Evolutionary conservation across 2,797 vertebrate genomes (phyloP), one percentile per base, ranked within the genome.

Genomic region (Hyperoplus lanceolatus): DNA sequence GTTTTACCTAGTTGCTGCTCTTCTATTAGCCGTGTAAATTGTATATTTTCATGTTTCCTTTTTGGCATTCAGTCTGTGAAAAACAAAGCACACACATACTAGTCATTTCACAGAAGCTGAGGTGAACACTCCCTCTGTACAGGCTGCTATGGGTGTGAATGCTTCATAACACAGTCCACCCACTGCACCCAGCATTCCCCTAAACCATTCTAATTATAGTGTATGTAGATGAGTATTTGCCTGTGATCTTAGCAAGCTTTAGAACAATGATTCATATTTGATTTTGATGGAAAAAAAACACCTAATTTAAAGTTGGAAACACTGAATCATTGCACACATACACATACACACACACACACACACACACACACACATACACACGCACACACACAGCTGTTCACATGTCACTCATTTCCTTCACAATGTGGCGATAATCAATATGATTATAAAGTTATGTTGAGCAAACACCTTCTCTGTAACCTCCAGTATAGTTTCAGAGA

Each of bases 341-440:
- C 60, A 63, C 65, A 59, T 72, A 74, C 81, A 84, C 79, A 80
- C 21, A 21, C 21, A 21, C 29, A 29, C 29, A 29, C 29, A 29
- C 29, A 29, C 29, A 29, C 29, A 29, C 29, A 29, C 29, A 29
- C 29, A 29, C 29, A 29, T 3, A 29, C 21, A 21, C 1, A 21
- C 1, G 21, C 21, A 21, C 21, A 21, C 21, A 57, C 43, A 6
- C 57, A 54, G 64, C 67, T 68, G 62, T 72, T 72, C 81, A 84
- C 79, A 80, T 36, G 72, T 68, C 74, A 83, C 70, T 89, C 87
- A 89, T 11, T 80, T 85, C 78, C 78, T 80, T 69, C 21, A 18
- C 59, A 60, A 50, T 18, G 21, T 39, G 70, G 46, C 62, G 4
- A 0, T 70, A 66, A 80, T 80, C 79, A 66, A 48, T 72, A 15